These are phyloP conservation scores for Deroplatys truncata DNA, from an alignment of 2,888 invertebrate species.

Conservation along the genomic window DNA sequence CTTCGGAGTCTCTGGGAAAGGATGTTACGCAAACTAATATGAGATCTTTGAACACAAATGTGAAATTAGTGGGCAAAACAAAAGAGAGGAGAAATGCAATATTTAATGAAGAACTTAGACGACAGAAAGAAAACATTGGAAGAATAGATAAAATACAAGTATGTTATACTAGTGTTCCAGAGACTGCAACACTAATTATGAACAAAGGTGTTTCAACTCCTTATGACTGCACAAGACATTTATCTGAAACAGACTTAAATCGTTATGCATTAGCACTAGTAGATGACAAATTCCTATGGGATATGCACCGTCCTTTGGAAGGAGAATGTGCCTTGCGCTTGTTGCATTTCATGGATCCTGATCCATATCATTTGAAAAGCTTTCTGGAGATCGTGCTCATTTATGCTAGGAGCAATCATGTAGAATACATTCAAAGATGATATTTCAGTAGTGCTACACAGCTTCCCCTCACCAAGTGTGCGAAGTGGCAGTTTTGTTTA, in stretches of 20 bases:
- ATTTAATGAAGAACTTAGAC: constrained; percentile 71
- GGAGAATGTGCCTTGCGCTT: constrained; percentile 57
- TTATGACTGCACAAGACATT: constrained; percentile 77
- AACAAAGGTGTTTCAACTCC: constrained; percentile 91
- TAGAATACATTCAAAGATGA: constrained; percentile 75
- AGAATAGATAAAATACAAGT: constrained; percentile 90
- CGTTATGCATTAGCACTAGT: constrained; percentile 76
- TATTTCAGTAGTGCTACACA: constrained; percentile 73
- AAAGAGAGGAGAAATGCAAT: constrained; percentile 60
- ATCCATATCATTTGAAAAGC: constrained; percentile 65
- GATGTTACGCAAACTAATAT: too few species aligned
- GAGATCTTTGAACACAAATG: not conserved
- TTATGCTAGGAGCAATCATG: constrained; percentile 78
- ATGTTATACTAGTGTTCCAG: constrained; percentile 68
- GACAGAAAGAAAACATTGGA: constrained; percentile 69
- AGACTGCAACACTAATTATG: constrained; percentile 76
- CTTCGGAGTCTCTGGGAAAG: too few species aligned
- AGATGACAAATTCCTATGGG: constrained; percentile 77
- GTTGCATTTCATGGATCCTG: constrained; percentile 59
- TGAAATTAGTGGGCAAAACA: constrained; percentile 47
- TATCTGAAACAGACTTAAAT: constrained; percentile 59
- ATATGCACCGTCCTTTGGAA: constrained; percentile 83
- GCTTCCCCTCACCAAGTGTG: constrained; percentile 86
- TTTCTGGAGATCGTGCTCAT: constrained; percentile 91
- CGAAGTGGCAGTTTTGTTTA: too few species aligned